A percentile compares a stretch with the other conserved stretches of the same genome.
Evolutionary conservation across 2,888 invertebrate genomes (phyloP).

Genomic region (Julus scandinavius): DNA sequence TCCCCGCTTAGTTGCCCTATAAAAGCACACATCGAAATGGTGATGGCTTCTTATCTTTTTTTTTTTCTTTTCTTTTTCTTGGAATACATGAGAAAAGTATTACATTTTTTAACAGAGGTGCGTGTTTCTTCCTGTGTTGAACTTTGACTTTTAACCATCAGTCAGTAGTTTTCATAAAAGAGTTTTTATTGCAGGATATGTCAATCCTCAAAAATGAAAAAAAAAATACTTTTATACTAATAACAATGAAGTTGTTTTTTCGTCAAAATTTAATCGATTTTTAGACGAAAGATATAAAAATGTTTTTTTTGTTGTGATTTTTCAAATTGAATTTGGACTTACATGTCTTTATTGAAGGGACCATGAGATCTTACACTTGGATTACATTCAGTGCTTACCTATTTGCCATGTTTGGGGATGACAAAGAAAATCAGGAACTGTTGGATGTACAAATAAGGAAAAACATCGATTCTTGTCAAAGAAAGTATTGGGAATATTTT

Average conservation of each 20-base stretch:
- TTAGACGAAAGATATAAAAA: not conserved
- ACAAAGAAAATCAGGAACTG: not conserved
- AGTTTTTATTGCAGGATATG: slow-evolving; percentile 25
- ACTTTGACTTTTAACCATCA: slow-evolving; percentile 31
- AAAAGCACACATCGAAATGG: slow-evolving; percentile 24
- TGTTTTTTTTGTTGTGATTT: slow-evolving; percentile 5
- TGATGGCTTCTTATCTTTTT: slow-evolving; percentile 45
- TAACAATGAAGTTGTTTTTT: slow-evolving; percentile 38
- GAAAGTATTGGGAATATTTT: not conserved
- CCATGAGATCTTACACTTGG: not conserved
- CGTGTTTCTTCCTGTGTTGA: not conserved
- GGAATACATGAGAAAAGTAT: slow-evolving; percentile 17
- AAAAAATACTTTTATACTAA: slow-evolving; percentile 26
- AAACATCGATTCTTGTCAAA: not conserved
- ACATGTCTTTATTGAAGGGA: not conserved
- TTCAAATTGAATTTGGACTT: slow-evolving; percentile 24
- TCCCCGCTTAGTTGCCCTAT: slow-evolving; percentile 20
- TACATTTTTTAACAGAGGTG: not conserved
- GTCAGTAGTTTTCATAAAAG: slow-evolving; percentile 39
- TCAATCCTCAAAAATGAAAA: slow-evolving; percentile 38
- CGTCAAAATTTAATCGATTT: slow-evolving; percentile 40
- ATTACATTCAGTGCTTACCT: not conserved
- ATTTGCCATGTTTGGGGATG: not conserved
- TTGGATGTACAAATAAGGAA: no score
- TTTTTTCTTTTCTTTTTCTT: not conserved